Evolutionary conservation across 1,140 invertebrate species (phyloP).

Genomic region (Drosophila mayri): DNA sequence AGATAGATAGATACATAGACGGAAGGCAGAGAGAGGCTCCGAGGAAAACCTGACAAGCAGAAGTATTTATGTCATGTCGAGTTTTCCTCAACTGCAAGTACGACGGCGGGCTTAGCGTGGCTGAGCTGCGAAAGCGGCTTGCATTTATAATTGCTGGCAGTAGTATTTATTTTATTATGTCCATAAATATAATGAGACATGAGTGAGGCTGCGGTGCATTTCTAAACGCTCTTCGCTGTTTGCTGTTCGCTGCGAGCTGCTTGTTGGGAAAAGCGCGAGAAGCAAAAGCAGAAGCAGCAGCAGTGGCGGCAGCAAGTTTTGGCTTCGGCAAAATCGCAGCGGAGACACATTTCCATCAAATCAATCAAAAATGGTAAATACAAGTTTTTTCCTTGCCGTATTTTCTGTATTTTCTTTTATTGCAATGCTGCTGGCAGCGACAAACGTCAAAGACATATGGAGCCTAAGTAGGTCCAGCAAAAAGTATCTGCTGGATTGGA

Average conservation of each 20-base stretch:
- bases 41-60: constrained; percentile 47
- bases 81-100: constrained; percentile 49
- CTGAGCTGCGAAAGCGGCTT: constrained; percentile 75
- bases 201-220: constrained; percentile 49
- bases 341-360: constrained; percentile 82
- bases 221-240: constrained; percentile 16
- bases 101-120: constrained; percentile 24
- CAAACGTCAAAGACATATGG: constrained; percentile 74
- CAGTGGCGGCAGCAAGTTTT: neutral
- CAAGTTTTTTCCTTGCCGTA: constrained; percentile 64
- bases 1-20: neutral
- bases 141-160: constrained; percentile 80
- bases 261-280: constrained; percentile 20
- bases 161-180: constrained; percentile 83
- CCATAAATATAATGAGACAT: constrained; percentile 82
- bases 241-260: neutral
- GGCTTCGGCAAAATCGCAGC: constrained; percentile 59
- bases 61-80: constrained; percentile 80
- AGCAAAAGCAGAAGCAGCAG: constrained; percentile 2
- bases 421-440: constrained; percentile 47
- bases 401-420: constrained; percentile 57
- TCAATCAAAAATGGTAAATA: constrained; percentile 84
- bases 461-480: constrained; percentile 81
- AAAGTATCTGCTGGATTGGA: constrained; percentile 75
- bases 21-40: constrained; percentile 12